Conservation (phyloP, 2,797 vertebrate genomes). For the Hapalemur alaotrensis region DNA sequence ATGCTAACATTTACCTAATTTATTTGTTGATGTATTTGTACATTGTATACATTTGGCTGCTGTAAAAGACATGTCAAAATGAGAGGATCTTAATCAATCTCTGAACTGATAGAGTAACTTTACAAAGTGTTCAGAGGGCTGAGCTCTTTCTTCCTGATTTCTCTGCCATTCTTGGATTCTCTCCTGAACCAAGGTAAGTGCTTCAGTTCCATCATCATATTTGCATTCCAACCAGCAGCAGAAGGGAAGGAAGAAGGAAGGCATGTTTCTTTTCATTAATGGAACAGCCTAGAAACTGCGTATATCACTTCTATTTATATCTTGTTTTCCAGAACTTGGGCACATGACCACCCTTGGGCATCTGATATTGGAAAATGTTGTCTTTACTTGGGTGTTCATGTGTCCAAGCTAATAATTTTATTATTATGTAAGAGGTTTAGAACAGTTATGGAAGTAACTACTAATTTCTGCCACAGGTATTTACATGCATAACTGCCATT, state of each 20-base stretch:
- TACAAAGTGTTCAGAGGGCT: neutral
- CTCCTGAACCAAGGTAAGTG: neutral
- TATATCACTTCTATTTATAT: neutral
- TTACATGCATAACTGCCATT: neutral
- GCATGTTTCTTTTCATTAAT: neutral
- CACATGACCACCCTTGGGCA: fast-evolving
- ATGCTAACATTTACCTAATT: neutral
- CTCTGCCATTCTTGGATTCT: neutral
- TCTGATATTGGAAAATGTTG: neutral
- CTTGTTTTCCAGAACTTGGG: neutral
- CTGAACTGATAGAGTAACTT: neutral
- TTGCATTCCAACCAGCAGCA: neutral
- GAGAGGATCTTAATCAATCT: neutral
- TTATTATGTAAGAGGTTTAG: neutral
- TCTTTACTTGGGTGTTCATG: neutral
- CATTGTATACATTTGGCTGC: too few species aligned
- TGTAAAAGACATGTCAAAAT: neutral
- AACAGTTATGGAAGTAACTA: neutral
- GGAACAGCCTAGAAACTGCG: neutral
- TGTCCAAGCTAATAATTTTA: neutral
- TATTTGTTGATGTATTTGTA: neutral
- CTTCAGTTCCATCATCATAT: neutral
- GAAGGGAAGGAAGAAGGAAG: neutral
- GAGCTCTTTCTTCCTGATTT: neutral
- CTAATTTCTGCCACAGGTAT: neutral